Percentiles rank a stretch among this genome's conserved stretches.
Evolutionary conservation across 2,888 invertebrate genomes (phyloP).

Genomic region (Harpalus rufipes): DNA sequence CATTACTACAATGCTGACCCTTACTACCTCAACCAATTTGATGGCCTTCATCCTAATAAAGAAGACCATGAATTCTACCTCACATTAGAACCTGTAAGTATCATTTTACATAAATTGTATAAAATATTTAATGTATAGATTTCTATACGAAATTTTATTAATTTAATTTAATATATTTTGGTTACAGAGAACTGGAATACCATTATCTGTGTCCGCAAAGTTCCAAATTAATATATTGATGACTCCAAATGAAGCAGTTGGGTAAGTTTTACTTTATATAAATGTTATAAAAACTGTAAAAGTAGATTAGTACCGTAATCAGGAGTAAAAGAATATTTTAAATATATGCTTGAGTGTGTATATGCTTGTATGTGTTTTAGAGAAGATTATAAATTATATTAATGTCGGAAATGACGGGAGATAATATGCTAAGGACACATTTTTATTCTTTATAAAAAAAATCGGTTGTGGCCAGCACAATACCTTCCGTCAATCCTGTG

Average conservation of each 20-base stretch:
- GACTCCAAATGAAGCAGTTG: slow-evolving; percentile 82
- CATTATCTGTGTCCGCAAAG: slow-evolving; percentile 86
- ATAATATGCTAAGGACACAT: too few species aligned
- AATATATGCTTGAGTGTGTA: not conserved
- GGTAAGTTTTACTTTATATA: slow-evolving; percentile 79
- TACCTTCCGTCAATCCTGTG: too few species aligned
- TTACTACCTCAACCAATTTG: slow-evolving; percentile 81
- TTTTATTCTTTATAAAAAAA: too few species aligned
- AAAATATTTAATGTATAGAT: too few species aligned
- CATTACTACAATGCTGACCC: slow-evolving; percentile 90
- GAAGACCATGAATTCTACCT: slow-evolving; percentile 88
- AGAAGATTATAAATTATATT: slow-evolving; percentile 3
- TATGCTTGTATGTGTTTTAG: not conserved
- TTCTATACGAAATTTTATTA: too few species aligned
- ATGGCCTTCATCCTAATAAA: slow-evolving; percentile 85
- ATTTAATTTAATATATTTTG: not conserved
- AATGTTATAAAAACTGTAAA: not conserved
- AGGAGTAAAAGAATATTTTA: not conserved
- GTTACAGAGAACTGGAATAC: slow-evolving; percentile 84
- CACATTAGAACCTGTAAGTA: slow-evolving; percentile 85
- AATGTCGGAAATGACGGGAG: not conserved
- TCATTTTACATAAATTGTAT: too few species aligned
- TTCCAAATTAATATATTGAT: slow-evolving; percentile 89
- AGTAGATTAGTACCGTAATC: not conserved
- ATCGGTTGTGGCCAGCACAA: too few species aligned